phyloP scores from a whole-genome alignment of 2,113 vertebrate genomes.

The Ameiurus melas region DNA sequence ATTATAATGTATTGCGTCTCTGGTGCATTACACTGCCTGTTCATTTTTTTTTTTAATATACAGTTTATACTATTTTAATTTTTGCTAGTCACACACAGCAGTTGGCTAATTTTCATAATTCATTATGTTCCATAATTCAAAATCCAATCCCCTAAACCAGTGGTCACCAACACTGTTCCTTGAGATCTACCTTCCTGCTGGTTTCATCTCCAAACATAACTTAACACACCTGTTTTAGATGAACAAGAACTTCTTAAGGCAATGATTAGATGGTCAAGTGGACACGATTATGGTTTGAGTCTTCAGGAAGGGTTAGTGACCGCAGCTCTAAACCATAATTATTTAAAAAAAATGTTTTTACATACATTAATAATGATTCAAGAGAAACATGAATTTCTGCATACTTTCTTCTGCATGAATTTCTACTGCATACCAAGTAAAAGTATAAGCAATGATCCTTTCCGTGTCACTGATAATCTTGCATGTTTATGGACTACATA shows the following conservation, averaged over 20 bases:
- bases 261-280: too few relatives aligned
- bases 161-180: too few relatives aligned
- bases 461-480: neutral
- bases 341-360: neutral
- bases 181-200: too few relatives aligned
- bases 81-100: neutral
- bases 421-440: neutral
- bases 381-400: neutral
- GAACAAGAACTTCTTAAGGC: too few relatives aligned
- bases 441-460: neutral
- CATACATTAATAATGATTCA: neutral
- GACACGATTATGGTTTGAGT: too few relatives aligned
- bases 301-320: too few relatives aligned
- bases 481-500: conserved; percentile 9
- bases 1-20: neutral
- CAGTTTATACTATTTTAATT: neutral
- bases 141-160: neutral
- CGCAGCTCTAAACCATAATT: neutral
- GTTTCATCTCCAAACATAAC: too few relatives aligned
- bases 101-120: neutral
- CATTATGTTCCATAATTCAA: neutral
- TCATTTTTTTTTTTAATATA: neutral
- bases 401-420: neutral
- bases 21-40: neutral
- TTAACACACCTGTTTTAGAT: too few relatives aligned